A percentile compares a stretch with the other conserved stretches of the same genome.
Conservation (phyloP, 2,113 vertebrate species). For the Vimba vimba region DNA sequence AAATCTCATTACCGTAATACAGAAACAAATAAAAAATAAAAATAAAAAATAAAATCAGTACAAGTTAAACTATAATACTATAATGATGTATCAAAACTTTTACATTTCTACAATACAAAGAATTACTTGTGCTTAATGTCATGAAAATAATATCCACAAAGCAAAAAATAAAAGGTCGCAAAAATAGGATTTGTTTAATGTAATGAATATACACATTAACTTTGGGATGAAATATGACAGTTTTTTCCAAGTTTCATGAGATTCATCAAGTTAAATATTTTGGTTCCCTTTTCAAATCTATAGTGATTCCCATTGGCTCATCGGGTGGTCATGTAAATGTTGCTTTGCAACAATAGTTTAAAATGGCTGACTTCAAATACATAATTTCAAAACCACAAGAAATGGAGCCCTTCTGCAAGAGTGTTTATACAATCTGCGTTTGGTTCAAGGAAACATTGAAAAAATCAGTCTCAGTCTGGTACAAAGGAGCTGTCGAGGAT, state of each 20-base stretch:
- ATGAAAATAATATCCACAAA: neutral
- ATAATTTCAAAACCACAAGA: conserved; percentile 8
- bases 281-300: conserved; percentile 35
- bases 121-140: neutral
- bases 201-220: neutral
- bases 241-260: neutral
- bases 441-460: conserved; percentile 45
- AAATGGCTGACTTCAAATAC: conserved; percentile 40
- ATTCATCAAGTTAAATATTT: conserved; percentile 22
- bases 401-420: conserved; percentile 48
- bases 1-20: neutral
- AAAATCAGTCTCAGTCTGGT: conserved; percentile 17
- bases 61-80: neutral
- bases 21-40: too few species aligned
- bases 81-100: neutral
- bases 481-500: neutral
- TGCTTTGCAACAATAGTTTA: conserved; percentile 59
- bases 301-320: conserved; percentile 40
- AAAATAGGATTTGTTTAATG: neutral
- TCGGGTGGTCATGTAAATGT: conserved; percentile 48
- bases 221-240: neutral
- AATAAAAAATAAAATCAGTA: neutral
- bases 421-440: conserved; percentile 39
- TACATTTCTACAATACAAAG: neutral
- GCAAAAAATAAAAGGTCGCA: neutral